phyloP scores from a whole-genome alignment of 2,113 vertebrate genomes.

The Phainopepla nitens region DNA sequence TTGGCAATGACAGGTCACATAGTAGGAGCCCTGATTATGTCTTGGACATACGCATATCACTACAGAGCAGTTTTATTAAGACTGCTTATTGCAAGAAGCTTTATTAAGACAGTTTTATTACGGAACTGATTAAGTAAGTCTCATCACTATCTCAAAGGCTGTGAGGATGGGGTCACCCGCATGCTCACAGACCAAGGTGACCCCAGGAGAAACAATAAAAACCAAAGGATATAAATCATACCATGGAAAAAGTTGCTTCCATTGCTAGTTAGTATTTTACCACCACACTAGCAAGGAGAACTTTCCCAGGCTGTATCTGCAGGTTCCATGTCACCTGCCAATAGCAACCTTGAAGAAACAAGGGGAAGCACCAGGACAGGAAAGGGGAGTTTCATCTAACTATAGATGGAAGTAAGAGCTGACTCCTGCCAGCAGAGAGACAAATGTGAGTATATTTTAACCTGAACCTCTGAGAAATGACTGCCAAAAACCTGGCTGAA shows the following conservation, averaged over 20 bases:
- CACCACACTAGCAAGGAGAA: not conserved
- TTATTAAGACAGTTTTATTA: slow-evolving; percentile 10
- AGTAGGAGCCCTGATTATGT: not conserved
- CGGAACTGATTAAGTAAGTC: not conserved
- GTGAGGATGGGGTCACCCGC: not conserved
- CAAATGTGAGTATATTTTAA: not conserved
- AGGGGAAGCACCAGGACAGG: not conserved
- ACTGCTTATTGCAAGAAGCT: not conserved
- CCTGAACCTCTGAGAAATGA: not conserved
- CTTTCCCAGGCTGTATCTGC: not conserved
- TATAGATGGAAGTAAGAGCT: not conserved
- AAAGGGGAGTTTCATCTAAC: not conserved
- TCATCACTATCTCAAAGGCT: not conserved
- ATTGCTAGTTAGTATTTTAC: not conserved
- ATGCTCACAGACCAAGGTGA: not conserved
- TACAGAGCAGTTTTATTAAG: slow-evolving; percentile 19
- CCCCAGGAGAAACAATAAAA: not conserved
- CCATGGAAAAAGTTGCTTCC: not conserved
- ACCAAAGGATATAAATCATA: not conserved
- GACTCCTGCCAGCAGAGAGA: not conserved
- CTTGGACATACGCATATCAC: not conserved
- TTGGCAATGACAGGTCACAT: not conserved
- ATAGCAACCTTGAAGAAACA: not conserved
- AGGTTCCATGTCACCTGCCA: not conserved
- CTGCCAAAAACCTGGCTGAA: not conserved